Evolutionary conservation across 2,113 vertebrate genomes (phyloP).

Genomic region (Tachysurus vachellii): DNA sequence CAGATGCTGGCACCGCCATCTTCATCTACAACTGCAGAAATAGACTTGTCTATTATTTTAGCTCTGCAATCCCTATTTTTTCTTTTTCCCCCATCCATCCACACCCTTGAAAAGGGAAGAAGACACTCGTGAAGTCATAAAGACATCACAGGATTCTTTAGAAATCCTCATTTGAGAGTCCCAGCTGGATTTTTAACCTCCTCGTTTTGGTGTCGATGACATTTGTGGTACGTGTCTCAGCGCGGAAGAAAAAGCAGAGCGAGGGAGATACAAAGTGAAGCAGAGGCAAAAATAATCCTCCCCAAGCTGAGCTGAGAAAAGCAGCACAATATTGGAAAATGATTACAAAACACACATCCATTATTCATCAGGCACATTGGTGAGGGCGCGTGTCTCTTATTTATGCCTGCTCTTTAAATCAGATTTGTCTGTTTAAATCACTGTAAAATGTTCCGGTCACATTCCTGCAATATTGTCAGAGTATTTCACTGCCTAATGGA

Average conservation of each 20-base stretch:
- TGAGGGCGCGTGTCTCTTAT: conserved; percentile 72
- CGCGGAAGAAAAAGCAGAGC: neutral
- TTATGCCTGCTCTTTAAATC: conserved; percentile 75
- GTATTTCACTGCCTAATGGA: conserved; percentile 74
- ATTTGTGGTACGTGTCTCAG: conserved; percentile 25
- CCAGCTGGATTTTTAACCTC: conserved; percentile 45
- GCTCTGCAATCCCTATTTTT: neutral
- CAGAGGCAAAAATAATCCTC: conserved; percentile 35
- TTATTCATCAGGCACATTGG: conserved; percentile 76
- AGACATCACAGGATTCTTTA: conserved; percentile 37
- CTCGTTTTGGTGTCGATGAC: conserved; percentile 21
- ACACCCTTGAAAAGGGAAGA: conserved; percentile 7
- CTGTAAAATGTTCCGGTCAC: conserved; percentile 71
- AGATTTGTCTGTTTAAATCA: conserved; percentile 79
- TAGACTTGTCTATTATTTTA: conserved; percentile 26
- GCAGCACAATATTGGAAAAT: conserved; percentile 73
- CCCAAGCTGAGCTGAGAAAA: conserved; percentile 53
- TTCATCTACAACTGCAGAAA: conserved; percentile 26
- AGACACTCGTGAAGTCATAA: conserved; percentile 24
- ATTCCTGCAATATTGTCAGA: conserved; percentile 70
- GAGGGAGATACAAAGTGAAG: conserved; percentile 26
- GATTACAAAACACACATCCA: conserved; percentile 77
- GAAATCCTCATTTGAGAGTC: conserved; percentile 43
- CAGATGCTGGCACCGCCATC: conserved; percentile 24
- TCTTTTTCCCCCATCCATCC: conserved; percentile 25